phyloP scores from a whole-genome alignment of 2,888 invertebrate genomes.

The Hofmannophila pseudospretella region DNA sequence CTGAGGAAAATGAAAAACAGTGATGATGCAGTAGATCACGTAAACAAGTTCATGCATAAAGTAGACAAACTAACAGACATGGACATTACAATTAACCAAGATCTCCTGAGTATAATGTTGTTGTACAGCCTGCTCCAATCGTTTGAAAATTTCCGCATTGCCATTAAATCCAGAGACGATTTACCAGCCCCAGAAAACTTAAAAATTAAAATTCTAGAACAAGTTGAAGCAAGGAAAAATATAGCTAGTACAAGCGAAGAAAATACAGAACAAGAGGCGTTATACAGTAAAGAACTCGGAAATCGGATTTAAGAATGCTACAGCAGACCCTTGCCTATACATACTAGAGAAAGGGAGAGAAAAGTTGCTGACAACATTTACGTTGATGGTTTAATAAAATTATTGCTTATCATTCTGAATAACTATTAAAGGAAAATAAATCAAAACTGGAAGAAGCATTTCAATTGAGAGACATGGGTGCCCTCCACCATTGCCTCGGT shows the following conservation, averaged over 20 bases:
- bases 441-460: neutral
- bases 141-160: conserved; percentile 36
- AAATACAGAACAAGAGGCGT: conserved; percentile 1
- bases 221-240: conserved; percentile 15
- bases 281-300: too few relatives aligned
- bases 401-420: neutral
- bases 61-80: conserved; percentile 37
- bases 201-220: conserved; percentile 31
- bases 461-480: too few relatives aligned
- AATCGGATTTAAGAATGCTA: neutral
- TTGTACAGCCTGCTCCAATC: conserved; percentile 31
- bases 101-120: conserved; percentile 32
- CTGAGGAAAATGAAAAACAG: conserved; percentile 33
- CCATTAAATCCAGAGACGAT: conserved; percentile 35
- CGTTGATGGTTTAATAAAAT: neutral
- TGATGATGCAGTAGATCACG: conserved; percentile 33
- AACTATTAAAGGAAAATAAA: neutral
- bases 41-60: conserved; percentile 35
- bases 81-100: conserved; percentile 27
- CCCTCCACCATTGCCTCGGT: too few relatives aligned
- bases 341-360: too few relatives aligned
- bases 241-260: too few relatives aligned
- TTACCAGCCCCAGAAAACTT: conserved; percentile 26
- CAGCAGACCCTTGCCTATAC: neutral
- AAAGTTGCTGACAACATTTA: neutral